Evolutionary conservation across 1,140 invertebrate species (phyloP), one percentile per base, ranked within the genome.

Genomic region (Physella acuta): DNA sequence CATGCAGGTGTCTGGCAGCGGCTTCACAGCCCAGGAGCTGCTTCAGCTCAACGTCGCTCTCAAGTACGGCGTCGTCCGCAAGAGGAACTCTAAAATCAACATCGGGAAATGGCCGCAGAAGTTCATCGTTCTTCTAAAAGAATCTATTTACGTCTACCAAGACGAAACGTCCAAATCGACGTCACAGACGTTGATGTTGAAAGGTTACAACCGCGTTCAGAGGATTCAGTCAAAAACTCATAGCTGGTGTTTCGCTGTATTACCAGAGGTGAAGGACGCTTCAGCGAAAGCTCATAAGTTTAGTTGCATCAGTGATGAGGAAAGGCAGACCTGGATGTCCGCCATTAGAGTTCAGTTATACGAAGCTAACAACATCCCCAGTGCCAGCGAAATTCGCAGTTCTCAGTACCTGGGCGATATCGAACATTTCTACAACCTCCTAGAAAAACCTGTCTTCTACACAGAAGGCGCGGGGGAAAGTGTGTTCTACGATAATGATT

Each of bases 71-170:
- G 4, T 61, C n/a, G 14, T 61, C 24, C 34, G 59, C 1, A 61
- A 39, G 39, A 61, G 28, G 24, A 34, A 34, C 24, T 28, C 33
- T 2, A 61, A 1, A 16, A 24, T 61, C 20, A 61, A 36, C 36
- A 24, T 61, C 17, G 59, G 59, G 39, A 61, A 61, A 61, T 61
- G 59, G 59, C 59, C 59, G 24, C 34, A 39, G 4, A 1, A 36
- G 1, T 61, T 61, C 26, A 34, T 61, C 1, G 24, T 61, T 16
- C 59, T 61, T 8, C 17, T 34, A 28, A 36, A 39, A 24, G 59
- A 61, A 24, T 26, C 34, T 26, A 24, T 61, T 1, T 61, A 61
- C 24, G 26, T 61, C 24, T 61, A 44, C 20, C 17, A 14, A 2
- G 37, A 61, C 36, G 59, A 61, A 36, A 61, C 33, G 26, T 61